These are phyloP conservation scores for Holothuria glaberrima DNA, from an alignment of 35 echinoderm and acorn worm species.

Conservation along the genomic window DNA sequence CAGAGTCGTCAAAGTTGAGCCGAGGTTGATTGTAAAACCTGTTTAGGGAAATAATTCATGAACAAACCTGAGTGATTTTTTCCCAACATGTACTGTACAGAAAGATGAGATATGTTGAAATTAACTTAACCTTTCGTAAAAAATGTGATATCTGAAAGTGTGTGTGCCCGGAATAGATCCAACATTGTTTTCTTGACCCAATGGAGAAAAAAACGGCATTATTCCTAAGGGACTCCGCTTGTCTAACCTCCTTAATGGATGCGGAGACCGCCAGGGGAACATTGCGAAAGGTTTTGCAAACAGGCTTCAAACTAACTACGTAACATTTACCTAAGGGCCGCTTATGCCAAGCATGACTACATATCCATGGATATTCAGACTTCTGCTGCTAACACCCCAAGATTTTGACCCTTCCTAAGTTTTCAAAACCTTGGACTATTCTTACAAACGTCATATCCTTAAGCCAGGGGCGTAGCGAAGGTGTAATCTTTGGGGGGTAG, in stretches of 20 bases:
- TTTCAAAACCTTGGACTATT: background rate
- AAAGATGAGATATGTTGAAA: no score
- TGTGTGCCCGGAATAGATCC: background rate
- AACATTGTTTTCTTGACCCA: conserved; percentile 2
- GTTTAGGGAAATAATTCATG: no score
- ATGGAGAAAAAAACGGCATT: background rate
- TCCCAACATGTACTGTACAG: no score
- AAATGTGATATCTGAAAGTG: background rate
- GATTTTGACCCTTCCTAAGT: background rate
- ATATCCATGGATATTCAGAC: background rate
- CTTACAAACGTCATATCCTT: background rate
- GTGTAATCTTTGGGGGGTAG: no score
- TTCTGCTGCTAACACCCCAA: background rate
- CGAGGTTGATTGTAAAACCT: no score
- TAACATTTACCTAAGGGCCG: background rate
- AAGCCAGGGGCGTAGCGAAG: background rate
- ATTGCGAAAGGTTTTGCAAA: background rate
- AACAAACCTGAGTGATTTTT: no score
- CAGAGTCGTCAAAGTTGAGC: no score
- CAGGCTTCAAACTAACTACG: background rate
- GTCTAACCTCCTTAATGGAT: background rate
- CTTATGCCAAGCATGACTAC: background rate
- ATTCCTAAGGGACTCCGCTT: background rate
- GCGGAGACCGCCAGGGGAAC: background rate
- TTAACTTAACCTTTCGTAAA: background rate